phyloP scores from a whole-genome alignment of 1,140 invertebrate species.

The Drosophila athabasca region DNA sequence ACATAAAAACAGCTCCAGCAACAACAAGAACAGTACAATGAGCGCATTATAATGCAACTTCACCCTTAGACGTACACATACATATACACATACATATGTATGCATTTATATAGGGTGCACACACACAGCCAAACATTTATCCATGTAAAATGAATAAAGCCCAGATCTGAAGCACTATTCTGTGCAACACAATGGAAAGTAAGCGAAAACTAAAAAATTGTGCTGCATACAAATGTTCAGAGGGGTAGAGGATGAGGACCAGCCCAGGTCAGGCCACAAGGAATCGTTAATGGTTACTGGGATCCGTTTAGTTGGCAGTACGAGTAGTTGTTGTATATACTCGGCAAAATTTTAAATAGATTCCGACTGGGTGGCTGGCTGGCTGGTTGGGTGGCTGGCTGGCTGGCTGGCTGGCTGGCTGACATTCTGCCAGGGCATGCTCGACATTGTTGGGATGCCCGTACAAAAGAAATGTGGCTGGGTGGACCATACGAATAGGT shows the following conservation, averaged over 20 bases:
- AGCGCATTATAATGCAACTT: constrained; percentile 67
- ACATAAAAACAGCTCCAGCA: constrained; percentile 25
- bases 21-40: constrained; percentile 47
- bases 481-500: constrained; percentile 4
- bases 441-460: constrained; percentile 46
- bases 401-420: not conserved
- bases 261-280: not conserved
- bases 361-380: constrained; percentile 9
- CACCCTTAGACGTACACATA: constrained; percentile 28
- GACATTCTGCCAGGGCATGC: constrained; percentile 8
- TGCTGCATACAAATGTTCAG: constrained; percentile 55
- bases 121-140: constrained; percentile 14
- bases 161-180: constrained; percentile 36
- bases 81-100: not conserved
- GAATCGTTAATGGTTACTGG: constrained; percentile 54
- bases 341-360: constrained; percentile 39
- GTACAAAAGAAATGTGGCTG: constrained; percentile 21
- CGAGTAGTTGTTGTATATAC: constrained; percentile 23
- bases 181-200: constrained; percentile 57
- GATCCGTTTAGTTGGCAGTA: constrained; percentile 30
- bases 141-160: constrained; percentile 49
- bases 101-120: constrained; percentile 3
- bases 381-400: not conserved
- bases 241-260: too few relatives aligned
- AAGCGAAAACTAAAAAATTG: constrained; percentile 56